Evolutionary conservation across 1,140 invertebrate species (phyloP).

Genomic region (Achroia grisella): DNA sequence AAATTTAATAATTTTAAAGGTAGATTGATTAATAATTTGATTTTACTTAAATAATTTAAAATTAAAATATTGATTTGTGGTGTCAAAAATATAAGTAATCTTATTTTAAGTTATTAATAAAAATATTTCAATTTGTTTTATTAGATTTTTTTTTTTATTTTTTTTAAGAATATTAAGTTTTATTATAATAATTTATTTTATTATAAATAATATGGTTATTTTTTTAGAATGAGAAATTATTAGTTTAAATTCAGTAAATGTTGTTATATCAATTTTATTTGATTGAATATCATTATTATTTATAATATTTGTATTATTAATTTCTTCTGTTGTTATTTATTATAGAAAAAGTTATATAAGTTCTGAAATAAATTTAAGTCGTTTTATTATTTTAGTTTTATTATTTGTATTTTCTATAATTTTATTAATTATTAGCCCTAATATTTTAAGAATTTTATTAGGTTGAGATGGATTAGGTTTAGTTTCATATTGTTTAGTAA

Average conservation of each 20-base stretch:
- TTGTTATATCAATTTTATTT: constrained; percentile 73
- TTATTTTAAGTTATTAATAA: constrained; percentile 61
- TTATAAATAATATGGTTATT: constrained; percentile 58
- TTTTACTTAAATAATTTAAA: constrained; percentile 77
- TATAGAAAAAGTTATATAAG: constrained; percentile 54
- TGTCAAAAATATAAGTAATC: constrained; percentile 67
- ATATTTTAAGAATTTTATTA: constrained; percentile 47
- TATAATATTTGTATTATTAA: constrained; percentile 75
- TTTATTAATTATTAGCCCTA: constrained; percentile 79
- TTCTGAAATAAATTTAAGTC: constrained; percentile 66
- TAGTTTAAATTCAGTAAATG: constrained; percentile 56
- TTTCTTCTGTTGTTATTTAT: constrained; percentile 77
- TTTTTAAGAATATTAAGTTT: constrained; percentile 37
- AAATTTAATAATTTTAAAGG: constrained; percentile 74
- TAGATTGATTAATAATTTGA: constrained; percentile 67
- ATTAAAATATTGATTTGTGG: constrained; percentile 77
- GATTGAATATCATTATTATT: constrained; percentile 77
- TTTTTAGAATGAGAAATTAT: constrained; percentile 73
- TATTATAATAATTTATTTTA: constrained; percentile 54
- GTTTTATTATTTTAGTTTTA: constrained; percentile 75
- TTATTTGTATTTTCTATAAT: constrained; percentile 73
- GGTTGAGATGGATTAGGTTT: constrained; percentile 81
- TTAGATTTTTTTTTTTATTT: constrained; percentile 51
- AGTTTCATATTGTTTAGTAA: constrained; percentile 79
- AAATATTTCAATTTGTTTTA: constrained; percentile 42